Evolutionary conservation across 1,140 invertebrate genomes (phyloP).

Genomic region (Pectinophora gossypiella): DNA sequence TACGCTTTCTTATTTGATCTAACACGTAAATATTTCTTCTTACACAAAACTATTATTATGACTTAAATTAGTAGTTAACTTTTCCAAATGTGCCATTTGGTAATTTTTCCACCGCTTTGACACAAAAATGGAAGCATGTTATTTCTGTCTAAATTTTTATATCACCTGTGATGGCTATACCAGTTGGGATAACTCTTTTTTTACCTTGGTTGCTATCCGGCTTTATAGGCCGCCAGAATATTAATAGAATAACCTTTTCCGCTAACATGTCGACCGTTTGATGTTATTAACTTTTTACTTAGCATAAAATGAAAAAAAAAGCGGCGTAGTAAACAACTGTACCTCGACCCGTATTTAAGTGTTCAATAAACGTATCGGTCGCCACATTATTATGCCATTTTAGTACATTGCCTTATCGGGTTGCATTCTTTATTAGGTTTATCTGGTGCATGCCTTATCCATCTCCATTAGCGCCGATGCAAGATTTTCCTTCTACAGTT

Average conservation of each 20-base stretch:
- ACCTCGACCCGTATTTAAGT: too few species aligned
- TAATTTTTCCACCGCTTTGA: neutral
- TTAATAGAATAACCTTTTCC: conserved; percentile 23
- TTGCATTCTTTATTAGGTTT: neutral
- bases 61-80: neutral
- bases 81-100: too few species aligned
- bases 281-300: neutral
- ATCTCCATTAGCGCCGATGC: neutral
- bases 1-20: conserved; percentile 42
- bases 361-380: too few species aligned
- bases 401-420: too few species aligned
- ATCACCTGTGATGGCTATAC: conserved; percentile 4
- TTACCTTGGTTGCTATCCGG: conserved; percentile 26
- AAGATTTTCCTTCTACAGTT: neutral
- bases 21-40: conserved; percentile 2
- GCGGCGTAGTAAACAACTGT: too few species aligned
- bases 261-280: neutral
- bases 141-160: neutral
- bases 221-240: conserved; percentile 25
- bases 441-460: neutral
- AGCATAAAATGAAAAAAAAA: too few species aligned
- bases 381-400: too few species aligned
- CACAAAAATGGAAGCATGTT: neutral
- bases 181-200: conserved; percentile 10
- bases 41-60: neutral